These are phyloP conservation scores for Polypedilum pembai DNA, from an alignment of 1,140 invertebrate species.

Conservation along the genomic window DNA sequence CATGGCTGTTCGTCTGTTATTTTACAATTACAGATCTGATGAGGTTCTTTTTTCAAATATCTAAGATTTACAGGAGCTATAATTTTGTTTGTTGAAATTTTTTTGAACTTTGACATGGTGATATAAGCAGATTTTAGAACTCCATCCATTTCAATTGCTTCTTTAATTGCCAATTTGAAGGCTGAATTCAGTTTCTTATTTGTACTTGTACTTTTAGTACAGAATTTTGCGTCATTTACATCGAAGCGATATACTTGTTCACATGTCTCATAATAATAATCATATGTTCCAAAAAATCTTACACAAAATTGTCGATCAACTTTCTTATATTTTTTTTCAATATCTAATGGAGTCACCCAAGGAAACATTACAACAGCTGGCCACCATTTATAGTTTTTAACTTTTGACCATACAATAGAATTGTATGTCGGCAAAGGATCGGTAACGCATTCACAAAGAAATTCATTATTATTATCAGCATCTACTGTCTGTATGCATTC, in stretches of 20 bases:
- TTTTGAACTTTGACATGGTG: slow-evolving; percentile 52
- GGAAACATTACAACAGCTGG: slow-evolving; percentile 82
- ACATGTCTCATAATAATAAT: slow-evolving; percentile 83
- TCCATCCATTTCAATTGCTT: slow-evolving; percentile 44
- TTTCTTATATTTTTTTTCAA: slow-evolving; percentile 66
- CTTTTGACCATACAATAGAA: slow-evolving; percentile 90
- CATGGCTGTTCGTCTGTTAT: slow-evolving; percentile 67
- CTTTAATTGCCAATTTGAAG: slow-evolving; percentile 40
- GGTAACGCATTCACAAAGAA: slow-evolving; percentile 82
- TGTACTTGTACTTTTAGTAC: slow-evolving; percentile 41
- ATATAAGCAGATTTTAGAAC: slow-evolving; percentile 42
- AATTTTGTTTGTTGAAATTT: slow-evolving; percentile 67
- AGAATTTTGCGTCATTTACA: slow-evolving; percentile 53
- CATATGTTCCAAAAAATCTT: slow-evolving; percentile 84
- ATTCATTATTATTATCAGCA: slow-evolving; percentile 42
- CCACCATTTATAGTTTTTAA: slow-evolving; percentile 89
- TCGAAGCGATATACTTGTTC: slow-evolving; percentile 77
- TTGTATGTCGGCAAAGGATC: slow-evolving; percentile 82
- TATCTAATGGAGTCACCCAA: slow-evolving; percentile 72
- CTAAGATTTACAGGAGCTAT: slow-evolving; percentile 62
- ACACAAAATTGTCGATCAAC: slow-evolving; percentile 83
- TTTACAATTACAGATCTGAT: slow-evolving; percentile 77
- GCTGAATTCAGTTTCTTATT: not conserved
- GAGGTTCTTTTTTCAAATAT: slow-evolving; percentile 53
- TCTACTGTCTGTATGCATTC: slow-evolving; percentile 66